Base-by-base conservation (phyloP, 2,113 vertebrate genomes). In the Electrona antarctica region DNA sequence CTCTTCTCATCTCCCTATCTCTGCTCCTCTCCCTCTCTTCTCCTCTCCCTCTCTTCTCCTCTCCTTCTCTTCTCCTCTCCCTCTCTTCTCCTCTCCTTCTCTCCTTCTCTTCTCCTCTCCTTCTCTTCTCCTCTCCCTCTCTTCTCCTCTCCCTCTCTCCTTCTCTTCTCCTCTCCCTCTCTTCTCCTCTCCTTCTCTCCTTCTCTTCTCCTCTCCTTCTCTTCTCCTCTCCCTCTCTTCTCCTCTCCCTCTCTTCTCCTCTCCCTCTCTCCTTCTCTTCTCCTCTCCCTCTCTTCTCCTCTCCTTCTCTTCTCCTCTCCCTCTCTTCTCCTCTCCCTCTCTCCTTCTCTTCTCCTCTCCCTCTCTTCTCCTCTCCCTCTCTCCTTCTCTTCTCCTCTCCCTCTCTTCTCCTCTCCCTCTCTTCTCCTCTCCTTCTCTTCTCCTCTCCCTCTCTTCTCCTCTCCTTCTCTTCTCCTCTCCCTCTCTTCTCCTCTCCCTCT, bases 1-100 rank as follows among this genome's bases (percentile, higher is more conserved):
- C 46, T 29, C 72, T 21, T 21, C 21, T 21, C 21, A 1, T 21
- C 21, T 21, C 21, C 21, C 21, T 21, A 1, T 21, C 47, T 13
- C 45, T 58, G 6, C 54, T 41, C 49, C 67, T 74, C 72, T 81
- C 76, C 47, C 58, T 41, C 45, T 58, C 21, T 21, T 21, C 21
- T 21, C 21, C 21, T 21, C 21, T 21, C 21, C 21, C 21, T 21
- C 21, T 21, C 21, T 21, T 21, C 21, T 21, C 21, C 21, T 21
- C 21, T 21, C 21, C 21, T 2, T 21, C 21, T 21, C 21, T 21
- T 21, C 21, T 21, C 21, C 21, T 21, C 21, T 21, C 21, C 21
- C 21, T 21, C 21, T 21, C 21, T 21, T 21, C 21, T 21, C 21
- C n/a, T 47, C 60, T 49, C 13, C 15, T n/a, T n/a, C n/a, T 12